These are phyloP conservation scores for Prolemur simus DNA, from an alignment of 2,113 vertebrate genomes.

Conservation along the genomic window DNA sequence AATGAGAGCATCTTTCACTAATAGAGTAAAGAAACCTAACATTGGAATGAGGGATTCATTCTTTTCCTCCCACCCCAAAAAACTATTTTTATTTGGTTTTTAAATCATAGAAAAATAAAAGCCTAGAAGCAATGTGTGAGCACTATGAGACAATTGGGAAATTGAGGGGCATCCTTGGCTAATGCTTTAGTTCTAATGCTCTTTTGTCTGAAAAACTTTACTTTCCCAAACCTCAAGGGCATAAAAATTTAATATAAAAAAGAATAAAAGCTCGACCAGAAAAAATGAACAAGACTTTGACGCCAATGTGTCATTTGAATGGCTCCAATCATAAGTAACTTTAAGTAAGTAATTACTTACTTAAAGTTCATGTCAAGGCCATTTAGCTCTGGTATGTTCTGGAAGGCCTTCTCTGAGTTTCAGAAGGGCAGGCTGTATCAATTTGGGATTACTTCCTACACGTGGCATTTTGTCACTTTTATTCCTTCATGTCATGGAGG, in stretches of 20 bases:
- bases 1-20: neutral
- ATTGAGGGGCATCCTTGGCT: neutral
- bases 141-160: neutral
- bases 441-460: neutral
- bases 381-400: neutral
- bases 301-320: neutral
- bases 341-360: neutral
- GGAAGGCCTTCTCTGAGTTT: neutral
- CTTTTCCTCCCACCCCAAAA: neutral
- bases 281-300: neutral
- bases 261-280: neutral
- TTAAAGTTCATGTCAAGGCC: neutral
- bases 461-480: neutral
- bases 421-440: neutral
- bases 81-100: neutral
- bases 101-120: neutral
- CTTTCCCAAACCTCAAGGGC: neutral
- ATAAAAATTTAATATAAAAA: neutral
- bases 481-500: neutral
- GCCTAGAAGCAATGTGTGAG: neutral
- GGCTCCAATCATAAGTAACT: neutral
- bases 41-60: neutral
- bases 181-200: neutral
- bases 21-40: neutral
- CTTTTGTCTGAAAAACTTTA: neutral